Evolutionary conservation across 1,140 invertebrate genomes (phyloP), one percentile per base, ranked within the genome.

Genomic region (Xylocopa sonorina): DNA sequence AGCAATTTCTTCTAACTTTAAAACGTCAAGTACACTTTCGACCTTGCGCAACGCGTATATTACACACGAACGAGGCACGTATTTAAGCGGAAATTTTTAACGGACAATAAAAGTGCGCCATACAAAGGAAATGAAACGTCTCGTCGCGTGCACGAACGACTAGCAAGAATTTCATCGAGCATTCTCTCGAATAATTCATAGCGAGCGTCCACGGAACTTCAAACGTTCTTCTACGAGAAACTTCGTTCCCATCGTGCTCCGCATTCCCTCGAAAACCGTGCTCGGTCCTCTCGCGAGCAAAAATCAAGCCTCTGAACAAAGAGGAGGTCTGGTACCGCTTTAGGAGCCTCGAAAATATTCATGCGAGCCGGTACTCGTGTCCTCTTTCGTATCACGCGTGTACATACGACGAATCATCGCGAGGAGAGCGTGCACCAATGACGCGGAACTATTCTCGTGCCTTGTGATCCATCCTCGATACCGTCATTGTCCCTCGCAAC

Each of bases 321-420:
- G 21, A 34, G 14, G 43, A 32, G 41, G 14, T 1, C 16, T 21
- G n/a, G 41, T 60, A 43, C 29, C 48, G 48, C 18, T 24, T n/a
- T n/a, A n/a, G 34, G 16, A 34, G n/a, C 12, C 73, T 10, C 73
- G 66, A 38, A 75, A 75, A 75, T 75, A 75, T 75, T 75, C 73
- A 67, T 75, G 41, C 34, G 10, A 41, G 24, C 46, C n/a, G 34
- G 24, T 32, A 21, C 75, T 78, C 43, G 60, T 24, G 51, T 71
- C 55, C 75, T 50, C 43, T 69, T 29, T 48, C 43, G 12, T 12
- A 34, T 9, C 24, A 16, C 14, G n/a, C n/a, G 38, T 3, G 10
- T 53, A 53, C 41, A n/a, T 21, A 38, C 34, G 27, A 32, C 46
- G 64, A 34, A 55, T 58, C 51, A 69, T 50, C 38, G 57, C 24